phyloP scores from a whole-genome alignment of 2,113 vertebrate genomes.

The Laticauda laticaudata region DNA sequence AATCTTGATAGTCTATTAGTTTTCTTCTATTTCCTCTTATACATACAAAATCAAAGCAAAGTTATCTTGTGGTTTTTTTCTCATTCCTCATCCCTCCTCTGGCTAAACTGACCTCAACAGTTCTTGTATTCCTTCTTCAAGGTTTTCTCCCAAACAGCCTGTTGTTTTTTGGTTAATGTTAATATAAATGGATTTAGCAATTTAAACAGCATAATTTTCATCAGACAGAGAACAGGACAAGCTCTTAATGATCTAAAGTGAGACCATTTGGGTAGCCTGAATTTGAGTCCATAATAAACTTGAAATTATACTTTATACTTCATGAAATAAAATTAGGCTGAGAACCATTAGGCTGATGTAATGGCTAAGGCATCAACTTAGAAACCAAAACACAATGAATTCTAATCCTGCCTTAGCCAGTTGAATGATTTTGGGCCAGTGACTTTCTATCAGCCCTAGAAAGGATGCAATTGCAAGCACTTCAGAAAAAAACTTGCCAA shows the following conservation, averaged over 20 bases:
- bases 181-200: not conserved
- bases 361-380: not conserved
- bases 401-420: not conserved
- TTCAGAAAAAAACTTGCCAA: not conserved
- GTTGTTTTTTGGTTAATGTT: not conserved
- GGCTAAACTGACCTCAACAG: not conserved
- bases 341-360: not conserved
- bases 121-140: not conserved
- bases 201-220: not conserved
- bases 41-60: not conserved
- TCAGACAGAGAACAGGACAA: not conserved
- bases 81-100: not conserved
- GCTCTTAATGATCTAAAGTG: not conserved
- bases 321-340: not conserved
- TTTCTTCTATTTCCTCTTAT: not conserved
- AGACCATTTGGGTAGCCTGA: not conserved
- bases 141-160: not conserved
- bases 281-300: not conserved
- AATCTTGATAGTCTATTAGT: not conserved
- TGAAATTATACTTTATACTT: not conserved
- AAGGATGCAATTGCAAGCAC: not conserved
- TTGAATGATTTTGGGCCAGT: not conserved
- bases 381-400: not conserved
- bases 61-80: not conserved
- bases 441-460: not conserved